Evolutionary conservation across 1,140 invertebrate genomes (phyloP).

Genomic region (Drosophila kohkoa): DNA sequence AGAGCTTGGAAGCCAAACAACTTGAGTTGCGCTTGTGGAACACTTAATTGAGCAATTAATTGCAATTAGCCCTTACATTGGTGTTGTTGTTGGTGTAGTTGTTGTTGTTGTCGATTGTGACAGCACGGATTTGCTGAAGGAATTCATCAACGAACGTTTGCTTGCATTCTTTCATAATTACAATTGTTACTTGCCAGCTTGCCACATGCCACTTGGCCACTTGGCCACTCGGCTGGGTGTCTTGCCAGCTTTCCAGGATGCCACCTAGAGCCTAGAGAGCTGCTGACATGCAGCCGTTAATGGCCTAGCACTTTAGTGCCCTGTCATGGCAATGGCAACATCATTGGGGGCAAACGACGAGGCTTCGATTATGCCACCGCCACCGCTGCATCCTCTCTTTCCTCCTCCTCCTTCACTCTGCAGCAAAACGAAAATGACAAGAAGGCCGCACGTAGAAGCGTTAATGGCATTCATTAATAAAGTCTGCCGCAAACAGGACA

Average conservation of each 20-base stretch:
- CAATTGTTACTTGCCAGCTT: constrained; percentile 16
- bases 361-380: constrained; percentile 13
- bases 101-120: constrained; percentile 7
- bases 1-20: constrained; percentile 2
- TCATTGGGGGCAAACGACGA: not conserved
- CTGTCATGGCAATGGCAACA: constrained; percentile 20
- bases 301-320: constrained; percentile 45
- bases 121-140: not conserved
- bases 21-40: constrained; percentile 9
- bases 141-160: constrained; percentile 25
- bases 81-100: no score
- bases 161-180: constrained; percentile 21
- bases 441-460: constrained; percentile 34
- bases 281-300: constrained; percentile 50
- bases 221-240: constrained; percentile 1
- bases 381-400: not conserved
- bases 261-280: not conserved
- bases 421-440: constrained; percentile 19
- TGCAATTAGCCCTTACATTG: constrained; percentile 44
- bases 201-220: constrained; percentile 11
- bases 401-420: not conserved
- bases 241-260: not conserved
- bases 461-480: constrained; percentile 56
- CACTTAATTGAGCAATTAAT: constrained; percentile 53
- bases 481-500: constrained; percentile 23